phyloP scores from a whole-genome alignment of 1,140 invertebrate genomes.

The Zaprionus nigranus region DNA sequence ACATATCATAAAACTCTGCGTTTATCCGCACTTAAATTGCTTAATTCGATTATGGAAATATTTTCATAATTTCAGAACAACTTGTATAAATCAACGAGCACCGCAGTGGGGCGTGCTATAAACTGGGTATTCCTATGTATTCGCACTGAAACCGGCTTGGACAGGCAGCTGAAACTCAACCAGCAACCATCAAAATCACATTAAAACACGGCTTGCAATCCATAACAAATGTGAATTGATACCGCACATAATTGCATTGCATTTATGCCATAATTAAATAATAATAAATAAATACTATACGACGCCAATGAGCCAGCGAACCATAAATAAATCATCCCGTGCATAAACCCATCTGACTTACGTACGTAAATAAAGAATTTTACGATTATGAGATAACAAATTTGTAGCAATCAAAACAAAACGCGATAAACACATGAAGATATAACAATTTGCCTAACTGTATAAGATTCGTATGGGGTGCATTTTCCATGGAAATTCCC shows the following conservation, averaged over 20 bases:
- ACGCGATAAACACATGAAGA: conserved; percentile 29
- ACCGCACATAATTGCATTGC: conserved; percentile 37
- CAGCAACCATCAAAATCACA: conserved; percentile 29
- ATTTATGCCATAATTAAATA: conserved; percentile 67
- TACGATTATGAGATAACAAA: conserved; percentile 37
- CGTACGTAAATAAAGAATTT: conserved; percentile 33
- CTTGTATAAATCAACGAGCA: not conserved
- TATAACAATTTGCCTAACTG: conserved; percentile 40
- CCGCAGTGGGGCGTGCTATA: not conserved
- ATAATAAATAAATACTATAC: conserved; percentile 55
- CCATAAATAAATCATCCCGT: conserved; percentile 65
- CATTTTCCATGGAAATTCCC: conserved; percentile 33
- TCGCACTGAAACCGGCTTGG: not conserved
- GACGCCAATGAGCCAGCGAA: conserved; percentile 12
- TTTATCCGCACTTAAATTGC: not conserved
- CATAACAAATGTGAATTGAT: conserved; percentile 37
- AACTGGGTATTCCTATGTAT: not conserved
- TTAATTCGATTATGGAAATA: not conserved
- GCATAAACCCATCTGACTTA: conserved; percentile 30
- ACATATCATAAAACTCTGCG: not conserved
- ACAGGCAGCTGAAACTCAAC: not conserved
- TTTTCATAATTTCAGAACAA: not conserved
- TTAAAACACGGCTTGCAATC: conserved; percentile 38
- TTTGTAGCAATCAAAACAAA: conserved; percentile 54
- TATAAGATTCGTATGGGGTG: not conserved